A percentile compares a stretch with the other conserved stretches of the same genome.
Conservation (phyloP, 2,888 invertebrate species). For the Adelphocoris suturalis region DNA sequence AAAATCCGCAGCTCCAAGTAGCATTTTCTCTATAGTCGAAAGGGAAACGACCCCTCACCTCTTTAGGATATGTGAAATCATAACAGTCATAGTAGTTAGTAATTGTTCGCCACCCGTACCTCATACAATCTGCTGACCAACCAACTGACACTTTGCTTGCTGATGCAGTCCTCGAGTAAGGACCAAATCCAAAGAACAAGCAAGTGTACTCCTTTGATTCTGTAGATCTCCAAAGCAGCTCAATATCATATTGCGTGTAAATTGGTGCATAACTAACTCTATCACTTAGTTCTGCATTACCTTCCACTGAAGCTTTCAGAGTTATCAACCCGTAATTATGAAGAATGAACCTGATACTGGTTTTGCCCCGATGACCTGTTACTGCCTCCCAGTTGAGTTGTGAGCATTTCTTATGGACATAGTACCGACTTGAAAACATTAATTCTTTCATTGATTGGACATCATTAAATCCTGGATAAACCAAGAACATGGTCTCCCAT, state of each 20-base stretch:
- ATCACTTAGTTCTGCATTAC: neutral
- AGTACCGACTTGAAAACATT: neutral
- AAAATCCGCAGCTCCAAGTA: neutral
- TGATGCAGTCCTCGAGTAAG: neutral
- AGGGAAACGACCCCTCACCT: neutral
- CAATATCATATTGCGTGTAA: neutral
- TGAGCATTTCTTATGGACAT: neutral
- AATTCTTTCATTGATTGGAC: neutral
- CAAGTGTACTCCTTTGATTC: neutral
- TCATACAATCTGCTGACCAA: neutral
- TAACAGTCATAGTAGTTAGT: neutral
- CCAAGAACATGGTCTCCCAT: neutral
- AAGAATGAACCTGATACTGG: neutral
- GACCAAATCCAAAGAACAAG: neutral
- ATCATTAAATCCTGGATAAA: neutral
- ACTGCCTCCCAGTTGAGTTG: neutral
- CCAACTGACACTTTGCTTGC: neutral
- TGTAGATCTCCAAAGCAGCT: neutral
- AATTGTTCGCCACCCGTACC: neutral
- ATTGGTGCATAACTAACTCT: neutral
- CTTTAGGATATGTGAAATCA: neutral
- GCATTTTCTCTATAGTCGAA: neutral
- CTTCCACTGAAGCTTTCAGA: neutral
- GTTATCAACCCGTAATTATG: neutral
- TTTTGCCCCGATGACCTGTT: neutral